A percentile compares a stretch with the other conserved stretches of the same genome.
Evolutionary conservation across 2,113 vertebrate genomes (phyloP).

Genomic region (Scatophagus argus): DNA sequence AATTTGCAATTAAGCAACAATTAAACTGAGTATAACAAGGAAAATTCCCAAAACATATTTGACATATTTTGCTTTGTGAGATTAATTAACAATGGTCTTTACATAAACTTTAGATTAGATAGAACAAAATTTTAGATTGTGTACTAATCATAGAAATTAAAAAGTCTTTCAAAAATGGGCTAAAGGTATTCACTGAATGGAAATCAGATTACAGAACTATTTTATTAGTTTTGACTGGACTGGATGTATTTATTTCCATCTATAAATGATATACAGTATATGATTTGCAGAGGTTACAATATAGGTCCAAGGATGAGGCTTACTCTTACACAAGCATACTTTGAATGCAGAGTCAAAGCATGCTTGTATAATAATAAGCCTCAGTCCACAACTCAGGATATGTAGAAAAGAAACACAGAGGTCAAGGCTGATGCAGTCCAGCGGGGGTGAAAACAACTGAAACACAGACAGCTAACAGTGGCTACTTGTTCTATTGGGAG

Average conservation of each 20-base stretch:
- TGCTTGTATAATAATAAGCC: slow-evolving; percentile 2
- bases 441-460: slow-evolving; percentile 2
- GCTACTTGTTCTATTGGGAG: slow-evolving; percentile 7
- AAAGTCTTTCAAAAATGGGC: no score
- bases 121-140: no score
- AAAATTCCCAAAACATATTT: not conserved
- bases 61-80: not conserved
- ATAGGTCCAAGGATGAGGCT: not conserved
- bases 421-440: slow-evolving; percentile 1
- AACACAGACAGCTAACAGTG: slow-evolving; percentile 2
- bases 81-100: not conserved
- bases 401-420: not conserved
- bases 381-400: not conserved
- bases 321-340: no score
- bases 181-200: no score
- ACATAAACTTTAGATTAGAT: not conserved
- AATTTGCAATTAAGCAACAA: not conserved
- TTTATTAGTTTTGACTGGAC: no score
- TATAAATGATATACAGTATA: not conserved
- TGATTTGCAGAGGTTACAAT: not conserved
- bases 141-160: no score
- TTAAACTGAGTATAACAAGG: not conserved
- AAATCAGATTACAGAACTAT: no score
- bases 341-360: not conserved
- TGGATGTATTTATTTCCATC: no score